Conservation (phyloP, 2,888 invertebrate species). For the Hyles lineata region DNA sequence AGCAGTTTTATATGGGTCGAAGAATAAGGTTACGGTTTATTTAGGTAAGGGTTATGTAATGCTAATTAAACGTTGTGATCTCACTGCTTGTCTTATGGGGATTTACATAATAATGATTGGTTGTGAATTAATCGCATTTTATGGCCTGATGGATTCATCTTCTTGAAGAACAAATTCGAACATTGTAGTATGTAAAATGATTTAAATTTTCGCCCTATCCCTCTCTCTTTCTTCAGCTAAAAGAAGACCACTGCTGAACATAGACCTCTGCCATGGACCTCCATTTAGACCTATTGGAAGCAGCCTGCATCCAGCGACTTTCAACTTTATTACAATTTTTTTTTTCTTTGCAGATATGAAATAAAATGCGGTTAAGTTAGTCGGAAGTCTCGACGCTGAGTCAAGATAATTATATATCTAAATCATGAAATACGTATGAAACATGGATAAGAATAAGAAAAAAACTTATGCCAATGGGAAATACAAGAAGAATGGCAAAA, state of each 20-base stretch:
- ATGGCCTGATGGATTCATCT: too few relatives aligned
- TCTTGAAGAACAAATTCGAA: too few relatives aligned
- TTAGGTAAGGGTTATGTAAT: not conserved
- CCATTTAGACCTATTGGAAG: too few relatives aligned
- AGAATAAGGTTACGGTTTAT: not conserved
- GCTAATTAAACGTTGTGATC: too few relatives aligned
- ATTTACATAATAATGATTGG: too few relatives aligned
- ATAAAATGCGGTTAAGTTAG: not conserved
- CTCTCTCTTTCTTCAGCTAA: too few relatives aligned
- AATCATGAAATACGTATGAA: slow-evolving; percentile 38
- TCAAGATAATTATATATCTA: not conserved
- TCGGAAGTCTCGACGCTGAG: not conserved
- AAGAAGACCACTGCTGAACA: too few relatives aligned
- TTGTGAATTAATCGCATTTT: too few relatives aligned
- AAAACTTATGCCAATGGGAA: slow-evolving; percentile 77
- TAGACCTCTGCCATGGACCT: too few relatives aligned
- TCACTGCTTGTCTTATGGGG: too few relatives aligned
- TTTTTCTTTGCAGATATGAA: slow-evolving; percentile 7
- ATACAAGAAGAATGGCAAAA: slow-evolving; percentile 76
- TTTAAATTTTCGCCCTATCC: too few relatives aligned
- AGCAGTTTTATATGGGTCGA: not conserved
- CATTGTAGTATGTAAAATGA: too few relatives aligned
- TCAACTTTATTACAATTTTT: not conserved
- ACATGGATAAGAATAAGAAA: slow-evolving; percentile 80
- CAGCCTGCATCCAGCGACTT: not conserved